These are phyloP conservation scores for Spicauda simplicius DNA, from an alignment of 2,888 invertebrate species.

Conservation along the genomic window DNA sequence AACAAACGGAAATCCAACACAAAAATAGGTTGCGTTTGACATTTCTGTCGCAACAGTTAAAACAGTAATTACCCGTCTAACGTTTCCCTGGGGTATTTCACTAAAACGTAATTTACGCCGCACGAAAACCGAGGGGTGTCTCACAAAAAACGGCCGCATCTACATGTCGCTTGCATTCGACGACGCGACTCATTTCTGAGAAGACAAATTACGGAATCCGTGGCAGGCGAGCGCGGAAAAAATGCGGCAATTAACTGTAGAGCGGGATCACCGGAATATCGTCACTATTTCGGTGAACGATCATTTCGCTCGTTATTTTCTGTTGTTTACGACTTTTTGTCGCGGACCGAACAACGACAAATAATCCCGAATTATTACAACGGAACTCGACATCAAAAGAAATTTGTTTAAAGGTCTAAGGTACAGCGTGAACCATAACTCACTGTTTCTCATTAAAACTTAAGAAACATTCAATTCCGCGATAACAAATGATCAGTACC, in stretches of 20 bases:
- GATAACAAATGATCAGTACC: constrained; percentile 69
- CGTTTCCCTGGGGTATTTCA: constrained; percentile 79
- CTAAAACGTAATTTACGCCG: constrained; percentile 82
- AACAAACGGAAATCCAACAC: constrained; percentile 57
- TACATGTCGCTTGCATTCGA: constrained; percentile 80
- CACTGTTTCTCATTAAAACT: constrained; percentile 48
- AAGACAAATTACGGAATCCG: constrained; percentile 83
- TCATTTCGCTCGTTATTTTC: constrained; percentile 71
- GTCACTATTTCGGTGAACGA: constrained; percentile 71
- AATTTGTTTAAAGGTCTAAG: constrained; percentile 31
- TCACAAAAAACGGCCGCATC: constrained; percentile 65
- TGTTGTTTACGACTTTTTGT: constrained; percentile 66
- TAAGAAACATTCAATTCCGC: constrained; percentile 55
- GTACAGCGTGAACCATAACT: constrained; percentile 39
- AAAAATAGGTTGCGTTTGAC: constrained; percentile 77
- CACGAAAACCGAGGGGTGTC: constrained; percentile 73
- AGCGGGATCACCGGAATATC: constrained; percentile 67
- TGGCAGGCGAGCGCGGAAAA: constrained; percentile 76
- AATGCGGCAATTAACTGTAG: constrained; percentile 79
- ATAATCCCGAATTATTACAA: constrained; percentile 31
- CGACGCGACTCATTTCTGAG: constrained; percentile 84
- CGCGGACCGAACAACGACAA: constrained; percentile 20
- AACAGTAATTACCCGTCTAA: constrained; percentile 83
- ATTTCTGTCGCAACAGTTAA: constrained; percentile 78
- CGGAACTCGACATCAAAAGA: constrained; percentile 56